These are phyloP conservation scores for Hydropsyche betteni DNA, from an alignment of 2,888 invertebrate genomes.

Conservation along the genomic window DNA sequence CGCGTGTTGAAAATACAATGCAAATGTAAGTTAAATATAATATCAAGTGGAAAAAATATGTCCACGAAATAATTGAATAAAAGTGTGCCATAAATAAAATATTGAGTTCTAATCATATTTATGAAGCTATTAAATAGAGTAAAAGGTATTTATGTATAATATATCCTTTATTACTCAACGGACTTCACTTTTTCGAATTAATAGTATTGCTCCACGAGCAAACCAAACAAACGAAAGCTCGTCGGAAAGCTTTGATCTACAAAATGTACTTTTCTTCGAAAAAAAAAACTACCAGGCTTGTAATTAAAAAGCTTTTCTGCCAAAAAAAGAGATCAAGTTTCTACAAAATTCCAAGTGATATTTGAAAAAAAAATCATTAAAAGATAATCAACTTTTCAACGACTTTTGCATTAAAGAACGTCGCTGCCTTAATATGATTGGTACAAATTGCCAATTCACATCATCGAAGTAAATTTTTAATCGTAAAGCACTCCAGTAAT, in stretches of 20 bases:
- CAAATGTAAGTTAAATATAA: too few species aligned
- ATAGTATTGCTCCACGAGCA: too few species aligned
- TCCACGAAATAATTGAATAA: too few species aligned
- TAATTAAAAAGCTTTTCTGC: constrained; percentile 1
- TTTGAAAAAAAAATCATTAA: neutral
- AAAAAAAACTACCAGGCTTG: neutral
- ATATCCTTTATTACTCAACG: too few species aligned
- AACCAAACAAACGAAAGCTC: neutral
- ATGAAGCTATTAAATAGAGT: too few species aligned
- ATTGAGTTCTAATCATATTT: too few species aligned
- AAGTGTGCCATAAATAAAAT: too few species aligned
- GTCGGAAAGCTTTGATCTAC: constrained; percentile 4
- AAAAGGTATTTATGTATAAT: too few species aligned
- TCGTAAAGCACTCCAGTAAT: too few species aligned
- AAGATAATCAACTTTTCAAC: neutral
- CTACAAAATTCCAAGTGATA: neutral
- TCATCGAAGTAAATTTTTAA: neutral
- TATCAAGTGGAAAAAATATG: too few species aligned
- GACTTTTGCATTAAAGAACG: neutral
- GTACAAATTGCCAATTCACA: neutral
- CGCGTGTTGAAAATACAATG: too few species aligned
- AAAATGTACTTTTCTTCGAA: neutral
- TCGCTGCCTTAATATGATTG: neutral
- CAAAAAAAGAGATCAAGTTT: neutral
- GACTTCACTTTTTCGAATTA: too few species aligned